phyloP scores from a whole-genome alignment of 2,797 vertebrate genomes.

The Poeciliopsis infans region DNA sequence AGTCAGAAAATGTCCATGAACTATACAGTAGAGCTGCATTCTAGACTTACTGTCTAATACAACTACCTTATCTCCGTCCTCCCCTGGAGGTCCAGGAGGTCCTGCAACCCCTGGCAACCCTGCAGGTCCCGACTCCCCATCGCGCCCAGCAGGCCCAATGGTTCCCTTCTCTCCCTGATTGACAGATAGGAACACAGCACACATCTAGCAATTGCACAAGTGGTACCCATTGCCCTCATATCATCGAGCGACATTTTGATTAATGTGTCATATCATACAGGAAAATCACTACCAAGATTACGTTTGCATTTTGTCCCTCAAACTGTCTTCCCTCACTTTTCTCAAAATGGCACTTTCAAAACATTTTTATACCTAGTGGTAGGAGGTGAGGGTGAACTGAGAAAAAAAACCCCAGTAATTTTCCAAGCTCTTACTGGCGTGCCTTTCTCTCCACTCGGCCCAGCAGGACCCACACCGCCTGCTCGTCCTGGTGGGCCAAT shows the following conservation, averaged over 20 bases:
- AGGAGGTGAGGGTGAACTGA: slow-evolving; percentile 40
- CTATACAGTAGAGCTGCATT: slow-evolving; percentile 5
- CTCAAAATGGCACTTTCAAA: slow-evolving; percentile 46
- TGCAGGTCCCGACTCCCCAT: slow-evolving; percentile 84
- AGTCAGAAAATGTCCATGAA: background rate
- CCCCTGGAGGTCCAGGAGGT: slow-evolving; percentile 84
- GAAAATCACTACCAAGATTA: slow-evolving; percentile 23
- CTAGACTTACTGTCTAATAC: background rate
- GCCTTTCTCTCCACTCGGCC: slow-evolving; percentile 91
- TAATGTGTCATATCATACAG: slow-evolving; percentile 28
- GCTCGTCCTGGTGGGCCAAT: slow-evolving; percentile 90
- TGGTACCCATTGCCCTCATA: slow-evolving; percentile 38
- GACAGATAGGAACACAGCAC: slow-evolving; percentile 44
- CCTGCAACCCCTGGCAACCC: slow-evolving; percentile 86
- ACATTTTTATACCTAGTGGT: slow-evolving; percentile 47
- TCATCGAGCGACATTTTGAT: slow-evolving; percentile 40
- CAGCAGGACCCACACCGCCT: slow-evolving; percentile 83
- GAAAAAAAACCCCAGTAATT: slow-evolving; percentile 31
- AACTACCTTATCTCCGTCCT: slow-evolving; percentile 92
- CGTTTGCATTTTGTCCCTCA: slow-evolving; percentile 21
- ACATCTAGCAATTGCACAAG: slow-evolving; percentile 36
- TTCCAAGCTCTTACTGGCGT: slow-evolving; percentile 83
- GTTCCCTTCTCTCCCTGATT: slow-evolving; percentile 88
- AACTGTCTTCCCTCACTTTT: slow-evolving; percentile 26
- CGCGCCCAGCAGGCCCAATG: slow-evolving; percentile 84